Evolutionary conservation across 2,888 invertebrate species (phyloP).

Genomic region (Nezara viridula): DNA sequence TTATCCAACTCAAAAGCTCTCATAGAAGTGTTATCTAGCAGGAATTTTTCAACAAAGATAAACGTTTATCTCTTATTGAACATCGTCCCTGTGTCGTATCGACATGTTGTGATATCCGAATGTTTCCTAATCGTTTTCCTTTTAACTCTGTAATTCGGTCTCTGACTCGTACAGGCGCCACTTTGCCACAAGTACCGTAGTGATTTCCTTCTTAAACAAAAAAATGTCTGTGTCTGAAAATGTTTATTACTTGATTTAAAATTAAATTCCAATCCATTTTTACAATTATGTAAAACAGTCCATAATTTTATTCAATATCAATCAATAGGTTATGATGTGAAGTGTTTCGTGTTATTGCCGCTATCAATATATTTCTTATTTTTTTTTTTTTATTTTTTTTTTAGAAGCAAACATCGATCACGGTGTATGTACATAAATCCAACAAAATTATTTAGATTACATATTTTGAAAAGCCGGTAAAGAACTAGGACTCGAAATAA

Average conservation of each 20-base stretch:
- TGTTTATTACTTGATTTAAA: neutral
- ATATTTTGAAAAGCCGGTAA: too few species aligned
- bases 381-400: too few species aligned
- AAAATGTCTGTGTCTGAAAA: neutral
- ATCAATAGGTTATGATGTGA: too few species aligned
- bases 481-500: too few species aligned
- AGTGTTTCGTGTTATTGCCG: too few species aligned
- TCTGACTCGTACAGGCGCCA: conserved; percentile 13
- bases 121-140: neutral
- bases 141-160: neutral
- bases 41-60: conserved; percentile 12
- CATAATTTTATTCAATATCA: too few species aligned
- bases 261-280: neutral
- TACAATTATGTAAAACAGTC: neutral
- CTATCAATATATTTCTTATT: too few species aligned
- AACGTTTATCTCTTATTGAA: conserved; percentile 19
- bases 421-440: too few species aligned
- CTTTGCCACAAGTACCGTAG: neutral
- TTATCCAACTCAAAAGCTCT: neutral
- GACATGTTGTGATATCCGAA: neutral
- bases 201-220: neutral
- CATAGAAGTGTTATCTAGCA: neutral
- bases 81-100: neutral
- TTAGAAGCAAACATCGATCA: too few species aligned
- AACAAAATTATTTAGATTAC: too few species aligned